Evolutionary conservation across 64 coral and sea anemone genomes (phyloP).

Genomic region (Stichodactyla mertensii): DNA sequence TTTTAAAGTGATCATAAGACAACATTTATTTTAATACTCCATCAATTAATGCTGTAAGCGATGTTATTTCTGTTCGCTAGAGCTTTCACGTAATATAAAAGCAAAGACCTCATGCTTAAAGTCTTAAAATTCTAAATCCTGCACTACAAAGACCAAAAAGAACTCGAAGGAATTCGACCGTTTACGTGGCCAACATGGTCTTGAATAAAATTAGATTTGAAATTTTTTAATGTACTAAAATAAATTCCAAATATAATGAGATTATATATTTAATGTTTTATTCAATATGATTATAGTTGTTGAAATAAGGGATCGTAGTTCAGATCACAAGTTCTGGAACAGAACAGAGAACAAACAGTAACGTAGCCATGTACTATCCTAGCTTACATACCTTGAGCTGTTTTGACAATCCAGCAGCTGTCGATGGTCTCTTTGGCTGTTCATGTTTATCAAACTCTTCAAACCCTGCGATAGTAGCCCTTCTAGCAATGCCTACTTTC

Average conservation of each 20-base stretch:
- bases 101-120: background rate
- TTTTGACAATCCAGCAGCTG: conserved; percentile 59
- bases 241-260: background rate
- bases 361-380: background rate
- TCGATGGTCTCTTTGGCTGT: conserved; percentile 72
- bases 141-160: background rate
- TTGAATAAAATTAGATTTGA: background rate
- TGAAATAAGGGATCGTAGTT: background rate
- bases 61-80: background rate
- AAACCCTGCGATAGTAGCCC: conserved; percentile 80
- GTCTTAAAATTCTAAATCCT: background rate
- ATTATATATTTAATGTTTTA: background rate
- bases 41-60: background rate
- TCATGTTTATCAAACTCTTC: conserved; percentile 88
- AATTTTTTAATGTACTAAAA: background rate
- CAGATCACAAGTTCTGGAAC: background rate
- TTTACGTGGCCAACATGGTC: background rate
- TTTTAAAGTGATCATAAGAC: background rate
- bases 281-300: background rate
- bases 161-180: background rate
- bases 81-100: background rate
- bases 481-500: conserved; percentile 70
- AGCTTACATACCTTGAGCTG: conserved; percentile 64
- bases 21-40: background rate
- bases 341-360: background rate